These are phyloP conservation scores for Pterocles gutturalis DNA, from an alignment of 2,113 vertebrate genomes.

Conservation along the genomic window DNA sequence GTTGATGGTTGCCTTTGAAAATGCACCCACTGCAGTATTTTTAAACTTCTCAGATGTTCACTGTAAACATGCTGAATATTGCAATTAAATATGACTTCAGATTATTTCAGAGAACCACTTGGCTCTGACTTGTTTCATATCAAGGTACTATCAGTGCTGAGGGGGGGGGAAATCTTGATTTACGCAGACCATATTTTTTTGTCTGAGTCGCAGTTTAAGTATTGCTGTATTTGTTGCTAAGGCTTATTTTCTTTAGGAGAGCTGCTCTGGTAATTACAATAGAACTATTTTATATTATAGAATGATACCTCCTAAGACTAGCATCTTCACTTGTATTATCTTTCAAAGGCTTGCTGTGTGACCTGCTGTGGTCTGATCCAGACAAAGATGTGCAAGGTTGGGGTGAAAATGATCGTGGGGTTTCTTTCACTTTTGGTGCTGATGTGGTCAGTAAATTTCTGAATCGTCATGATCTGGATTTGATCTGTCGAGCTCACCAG, in stretches of 20 bases:
- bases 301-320: background rate
- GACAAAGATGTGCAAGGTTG: constrained; percentile 99
- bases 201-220: background rate
- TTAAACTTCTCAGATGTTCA: background rate
- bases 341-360: constrained; percentile 91
- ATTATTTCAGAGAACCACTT: background rate
- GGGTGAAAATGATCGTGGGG: constrained; percentile 98
- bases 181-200: rapidly evolving
- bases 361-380: constrained; percentile 97
- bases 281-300: background rate
- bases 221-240: background rate
- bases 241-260: background rate
- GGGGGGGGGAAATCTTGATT: rapidly evolving
- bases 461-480: constrained; percentile 97
- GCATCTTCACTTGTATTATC: background rate
- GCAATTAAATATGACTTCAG: background rate
- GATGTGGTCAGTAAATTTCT: constrained; percentile 99
- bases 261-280: background rate
- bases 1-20: background rate
- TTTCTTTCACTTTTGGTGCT: constrained; percentile 98
- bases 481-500: constrained; percentile 99
- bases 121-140: background rate
- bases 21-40: background rate
- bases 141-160: background rate
- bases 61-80: background rate